Evolutionary conservation across 2,797 vertebrate species (phyloP).

Genomic region (Leucoraja ocellata): DNA sequence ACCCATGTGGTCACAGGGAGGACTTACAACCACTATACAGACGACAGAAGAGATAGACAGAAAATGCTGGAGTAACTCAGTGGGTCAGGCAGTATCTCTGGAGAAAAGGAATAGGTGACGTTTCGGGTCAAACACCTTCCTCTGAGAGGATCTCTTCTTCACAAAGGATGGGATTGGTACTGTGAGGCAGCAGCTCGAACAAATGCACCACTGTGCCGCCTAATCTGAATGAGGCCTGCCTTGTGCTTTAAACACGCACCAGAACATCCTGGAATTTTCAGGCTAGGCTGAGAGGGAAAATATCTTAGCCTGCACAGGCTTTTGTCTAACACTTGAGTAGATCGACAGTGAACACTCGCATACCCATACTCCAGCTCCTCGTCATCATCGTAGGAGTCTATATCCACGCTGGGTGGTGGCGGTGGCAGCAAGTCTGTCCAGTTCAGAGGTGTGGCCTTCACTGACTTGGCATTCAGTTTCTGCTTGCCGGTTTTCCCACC

Average conservation of each 20-base stretch:
- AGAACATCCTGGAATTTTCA: background rate
- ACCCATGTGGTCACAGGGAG: too few relatives aligned
- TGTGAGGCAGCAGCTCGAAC: too few relatives aligned
- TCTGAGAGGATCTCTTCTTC: too few relatives aligned
- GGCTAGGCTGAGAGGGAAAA: too few relatives aligned
- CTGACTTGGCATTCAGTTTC: conserved; percentile 74
- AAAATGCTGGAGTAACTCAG: too few relatives aligned
- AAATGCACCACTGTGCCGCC: too few relatives aligned
- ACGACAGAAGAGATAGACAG: too few relatives aligned
- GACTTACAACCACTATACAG: too few relatives aligned
- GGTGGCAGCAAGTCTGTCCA: conserved; percentile 86
- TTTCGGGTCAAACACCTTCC: too few relatives aligned
- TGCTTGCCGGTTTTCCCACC: conserved; percentile 66
- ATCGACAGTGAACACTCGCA: background rate
- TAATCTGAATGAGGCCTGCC: background rate
- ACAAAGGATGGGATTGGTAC: too few relatives aligned
- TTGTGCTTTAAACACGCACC: background rate
- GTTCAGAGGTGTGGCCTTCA: conserved; percentile 75
- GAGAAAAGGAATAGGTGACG: too few relatives aligned
- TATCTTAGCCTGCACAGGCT: background rate
- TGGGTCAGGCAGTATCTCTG: too few relatives aligned
- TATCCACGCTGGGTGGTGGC: conserved; percentile 67
- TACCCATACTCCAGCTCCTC: conserved; percentile 57
- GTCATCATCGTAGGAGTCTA: conserved; percentile 66
- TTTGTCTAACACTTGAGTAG: background rate